Percentiles rank a stretch among this genome's conserved stretches.
Evolutionary conservation across 2,888 invertebrate genomes (phyloP).

Genomic region (Pediacus dermestoides): DNA sequence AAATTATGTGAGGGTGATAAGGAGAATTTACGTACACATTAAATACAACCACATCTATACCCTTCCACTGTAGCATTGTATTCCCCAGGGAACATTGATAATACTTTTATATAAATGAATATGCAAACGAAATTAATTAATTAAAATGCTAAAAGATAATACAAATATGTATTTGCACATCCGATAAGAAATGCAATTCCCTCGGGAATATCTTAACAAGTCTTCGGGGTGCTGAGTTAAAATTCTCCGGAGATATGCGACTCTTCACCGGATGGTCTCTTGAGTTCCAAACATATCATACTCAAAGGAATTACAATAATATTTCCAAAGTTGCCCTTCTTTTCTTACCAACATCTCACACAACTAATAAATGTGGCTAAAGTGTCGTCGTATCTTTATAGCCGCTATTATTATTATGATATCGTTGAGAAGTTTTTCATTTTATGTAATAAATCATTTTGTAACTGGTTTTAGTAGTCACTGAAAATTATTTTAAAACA

Average conservation of each 20-base stretch:
- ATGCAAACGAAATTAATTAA: slow-evolving; percentile 41
- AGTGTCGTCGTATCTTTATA: too few species aligned
- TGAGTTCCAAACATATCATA: slow-evolving; percentile 35
- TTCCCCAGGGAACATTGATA: slow-evolving; percentile 43
- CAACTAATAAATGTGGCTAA: too few species aligned
- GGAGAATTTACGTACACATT: slow-evolving; percentile 16
- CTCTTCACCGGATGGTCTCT: slow-evolving; percentile 37
- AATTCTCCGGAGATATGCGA: slow-evolving; percentile 41
- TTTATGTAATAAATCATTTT: too few species aligned
- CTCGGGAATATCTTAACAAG: slow-evolving; percentile 47
- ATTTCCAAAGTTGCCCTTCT: slow-evolving; percentile 36
- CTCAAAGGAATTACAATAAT: slow-evolving; percentile 44
- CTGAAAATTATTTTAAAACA: too few species aligned
- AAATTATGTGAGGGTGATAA: slow-evolving; percentile 28
- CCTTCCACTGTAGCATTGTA: slow-evolving; percentile 24
- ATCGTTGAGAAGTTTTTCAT: too few species aligned
- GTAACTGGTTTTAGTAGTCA: too few species aligned
- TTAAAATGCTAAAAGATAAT: slow-evolving; percentile 34
- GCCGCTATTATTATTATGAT: too few species aligned
- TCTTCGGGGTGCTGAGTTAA: slow-evolving; percentile 44
- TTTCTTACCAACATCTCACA: too few species aligned
- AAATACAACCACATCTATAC: slow-evolving; percentile 19
- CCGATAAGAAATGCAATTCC: slow-evolving; percentile 47
- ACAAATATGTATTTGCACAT: slow-evolving; percentile 30
- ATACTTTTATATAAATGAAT: slow-evolving; percentile 46